Conservation (phyloP, 2,797 vertebrate species). For the Pipistrellus nathusii region DNA sequence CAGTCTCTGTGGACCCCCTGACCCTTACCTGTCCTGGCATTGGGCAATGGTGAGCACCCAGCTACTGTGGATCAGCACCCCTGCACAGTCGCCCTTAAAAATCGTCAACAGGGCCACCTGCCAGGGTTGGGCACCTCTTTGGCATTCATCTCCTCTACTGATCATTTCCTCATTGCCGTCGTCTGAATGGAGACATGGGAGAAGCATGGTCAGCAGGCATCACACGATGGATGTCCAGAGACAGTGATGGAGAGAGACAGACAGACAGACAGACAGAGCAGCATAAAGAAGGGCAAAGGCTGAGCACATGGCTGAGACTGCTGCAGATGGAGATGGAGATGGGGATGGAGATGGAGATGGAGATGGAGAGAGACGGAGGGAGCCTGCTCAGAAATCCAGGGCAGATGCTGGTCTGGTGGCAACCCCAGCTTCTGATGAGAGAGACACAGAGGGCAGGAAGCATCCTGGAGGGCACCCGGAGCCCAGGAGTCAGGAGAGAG, state of each 20-base stretch:
- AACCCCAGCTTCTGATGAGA: not conserved
- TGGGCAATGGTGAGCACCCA: slow-evolving; percentile 83
- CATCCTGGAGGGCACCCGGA: not conserved
- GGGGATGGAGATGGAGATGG: not conserved
- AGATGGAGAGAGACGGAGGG: not conserved
- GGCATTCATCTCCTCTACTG: slow-evolving; percentile 69
- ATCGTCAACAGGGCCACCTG: slow-evolving; percentile 83
- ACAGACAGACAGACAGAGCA: not conserved
- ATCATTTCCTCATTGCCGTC: not conserved
- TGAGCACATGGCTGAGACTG: not conserved
- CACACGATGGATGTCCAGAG: not conserved
- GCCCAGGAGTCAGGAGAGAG: not conserved
- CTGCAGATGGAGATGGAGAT: accelerated
- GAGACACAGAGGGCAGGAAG: accelerated
- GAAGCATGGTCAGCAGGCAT: too few species aligned
- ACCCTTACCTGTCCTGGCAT: slow-evolving; percentile 67
- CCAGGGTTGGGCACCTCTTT: slow-evolving; percentile 86
- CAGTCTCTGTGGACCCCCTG: not conserved
- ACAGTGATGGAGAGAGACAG: not conserved
- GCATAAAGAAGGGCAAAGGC: not conserved
- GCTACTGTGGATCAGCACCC: slow-evolving; percentile 82
- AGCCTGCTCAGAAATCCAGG: not conserved
- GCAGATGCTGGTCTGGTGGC: too few species aligned
- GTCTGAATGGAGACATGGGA: not conserved
- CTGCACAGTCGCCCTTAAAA: slow-evolving; percentile 83